Evolutionary conservation across 2,113 vertebrate species (phyloP).

Genomic region (Aythya baeri): DNA sequence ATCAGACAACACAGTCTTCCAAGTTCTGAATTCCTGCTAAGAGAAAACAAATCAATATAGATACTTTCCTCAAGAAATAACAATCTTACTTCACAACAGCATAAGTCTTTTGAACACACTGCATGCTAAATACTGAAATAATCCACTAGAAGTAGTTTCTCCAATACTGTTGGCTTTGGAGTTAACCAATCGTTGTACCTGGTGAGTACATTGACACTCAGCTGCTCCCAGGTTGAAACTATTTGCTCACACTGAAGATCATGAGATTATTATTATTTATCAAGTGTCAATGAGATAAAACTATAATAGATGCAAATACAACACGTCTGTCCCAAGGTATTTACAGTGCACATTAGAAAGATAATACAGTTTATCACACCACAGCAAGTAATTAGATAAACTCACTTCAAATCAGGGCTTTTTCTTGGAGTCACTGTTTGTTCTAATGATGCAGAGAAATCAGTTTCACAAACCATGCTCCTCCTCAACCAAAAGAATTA

Average conservation of each 20-base stretch:
- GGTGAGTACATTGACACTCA: background rate
- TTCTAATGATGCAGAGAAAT: background rate
- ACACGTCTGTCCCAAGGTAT: background rate
- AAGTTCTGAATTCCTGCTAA: background rate
- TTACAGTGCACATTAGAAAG: background rate
- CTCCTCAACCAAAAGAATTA: background rate
- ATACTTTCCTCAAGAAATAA: background rate
- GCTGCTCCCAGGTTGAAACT: conserved; percentile 9
- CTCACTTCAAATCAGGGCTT: background rate
- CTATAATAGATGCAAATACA: background rate
- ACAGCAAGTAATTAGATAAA: background rate
- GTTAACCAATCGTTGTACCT: background rate
- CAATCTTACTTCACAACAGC: background rate
- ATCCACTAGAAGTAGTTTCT: conserved; percentile 8
- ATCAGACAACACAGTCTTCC: background rate
- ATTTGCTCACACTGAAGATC: conserved; percentile 1
- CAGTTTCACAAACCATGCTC: background rate
- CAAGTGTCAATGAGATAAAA: conserved; percentile 24
- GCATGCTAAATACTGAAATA: background rate
- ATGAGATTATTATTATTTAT: conserved; percentile 29
- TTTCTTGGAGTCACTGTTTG: background rate
- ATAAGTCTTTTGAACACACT: background rate
- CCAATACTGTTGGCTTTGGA: background rate
- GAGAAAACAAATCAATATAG: background rate
- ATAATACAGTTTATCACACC: background rate